Evolutionary conservation across 2,888 invertebrate genomes (phyloP).

Genomic region (Nemotelus nigrinus): DNA sequence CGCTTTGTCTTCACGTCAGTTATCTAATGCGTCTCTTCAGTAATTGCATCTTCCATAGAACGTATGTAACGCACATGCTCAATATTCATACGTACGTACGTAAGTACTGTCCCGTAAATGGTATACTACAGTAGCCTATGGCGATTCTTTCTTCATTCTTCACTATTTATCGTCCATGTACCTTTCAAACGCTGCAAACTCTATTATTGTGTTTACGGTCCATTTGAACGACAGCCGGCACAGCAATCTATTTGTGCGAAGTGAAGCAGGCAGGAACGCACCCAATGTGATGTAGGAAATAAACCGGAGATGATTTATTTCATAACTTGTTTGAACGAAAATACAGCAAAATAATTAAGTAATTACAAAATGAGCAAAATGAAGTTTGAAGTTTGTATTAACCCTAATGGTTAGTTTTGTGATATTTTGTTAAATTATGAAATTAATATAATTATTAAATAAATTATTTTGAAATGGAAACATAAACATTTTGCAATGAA

Average conservation of each 20-base stretch:
- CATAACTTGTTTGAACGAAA: constrained; percentile 36
- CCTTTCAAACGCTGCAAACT: constrained; percentile 36
- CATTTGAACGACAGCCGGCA: neutral
- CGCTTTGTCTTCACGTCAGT: constrained; percentile 29
- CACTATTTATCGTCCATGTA: constrained; percentile 19
- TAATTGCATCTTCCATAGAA: no score
- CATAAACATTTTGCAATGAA: no score
- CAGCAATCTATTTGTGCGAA: constrained; percentile 8
- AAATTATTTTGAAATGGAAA: no score
- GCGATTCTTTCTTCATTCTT: constrained; percentile 16
- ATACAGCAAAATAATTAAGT: constrained; percentile 49
- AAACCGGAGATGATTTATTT: constrained; percentile 46
- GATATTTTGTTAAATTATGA: neutral
- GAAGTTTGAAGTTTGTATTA: neutral
- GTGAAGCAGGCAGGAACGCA: neutral
- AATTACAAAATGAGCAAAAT: constrained; percentile 42
- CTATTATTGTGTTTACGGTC: constrained; percentile 31
- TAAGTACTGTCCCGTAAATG: neutral
- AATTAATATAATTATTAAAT: no score
- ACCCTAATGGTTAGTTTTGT: neutral
- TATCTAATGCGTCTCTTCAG: neutral
- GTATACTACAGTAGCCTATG: constrained; percentile 31
- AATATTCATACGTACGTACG: no score
- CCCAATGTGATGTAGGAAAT: constrained; percentile 22
- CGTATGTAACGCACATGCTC: no score